These are phyloP conservation scores for Cosmopolites sordidus DNA, from an alignment of 2,888 invertebrate genomes.

Conservation along the genomic window DNA sequence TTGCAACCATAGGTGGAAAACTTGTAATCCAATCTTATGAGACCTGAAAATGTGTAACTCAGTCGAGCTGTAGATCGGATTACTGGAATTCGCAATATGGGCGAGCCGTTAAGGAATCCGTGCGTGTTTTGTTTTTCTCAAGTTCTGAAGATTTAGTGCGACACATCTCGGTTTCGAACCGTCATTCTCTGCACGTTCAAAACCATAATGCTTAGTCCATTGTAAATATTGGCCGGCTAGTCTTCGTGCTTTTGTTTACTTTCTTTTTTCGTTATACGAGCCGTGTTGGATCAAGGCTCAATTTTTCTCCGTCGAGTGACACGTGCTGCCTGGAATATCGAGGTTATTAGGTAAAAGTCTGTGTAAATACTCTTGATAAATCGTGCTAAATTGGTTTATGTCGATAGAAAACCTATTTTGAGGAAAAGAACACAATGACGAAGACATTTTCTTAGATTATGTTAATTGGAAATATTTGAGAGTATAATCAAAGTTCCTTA, in stretches of 20 bases:
- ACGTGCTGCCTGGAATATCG: constrained; percentile 21
- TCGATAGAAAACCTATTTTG: no score
- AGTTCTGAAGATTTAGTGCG: constrained; percentile 9
- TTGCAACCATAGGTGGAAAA: no score
- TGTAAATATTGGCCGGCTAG: constrained; percentile 43
- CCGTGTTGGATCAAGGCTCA: constrained; percentile 17
- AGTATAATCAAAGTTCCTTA: no score
- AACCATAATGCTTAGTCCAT: constrained; percentile 41
- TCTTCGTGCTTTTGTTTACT: constrained; percentile 3
- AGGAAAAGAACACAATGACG: no score
- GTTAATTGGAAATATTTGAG: no score
- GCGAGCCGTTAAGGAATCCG: constrained; percentile 43
- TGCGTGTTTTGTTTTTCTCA: constrained; percentile 39
- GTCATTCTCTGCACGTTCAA: constrained; percentile 41
- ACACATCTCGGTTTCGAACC: constrained; percentile 7
- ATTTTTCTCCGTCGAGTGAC: constrained; percentile 22
- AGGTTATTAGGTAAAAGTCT: constrained; percentile 28
- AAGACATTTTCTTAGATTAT: no score
- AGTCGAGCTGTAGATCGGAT: constrained; percentile 44
- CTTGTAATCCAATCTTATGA: constrained; percentile 26
- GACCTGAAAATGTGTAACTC: constrained; percentile 41
- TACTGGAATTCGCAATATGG: constrained; percentile 47
- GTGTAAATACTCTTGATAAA: constrained; percentile 17
- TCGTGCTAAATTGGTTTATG: constrained; percentile 9
- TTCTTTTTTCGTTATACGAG: constrained; percentile 19